These are phyloP conservation scores for Episyrphus balteatus DNA, from an alignment of 1,140 invertebrate genomes.

Conservation along the genomic window DNA sequence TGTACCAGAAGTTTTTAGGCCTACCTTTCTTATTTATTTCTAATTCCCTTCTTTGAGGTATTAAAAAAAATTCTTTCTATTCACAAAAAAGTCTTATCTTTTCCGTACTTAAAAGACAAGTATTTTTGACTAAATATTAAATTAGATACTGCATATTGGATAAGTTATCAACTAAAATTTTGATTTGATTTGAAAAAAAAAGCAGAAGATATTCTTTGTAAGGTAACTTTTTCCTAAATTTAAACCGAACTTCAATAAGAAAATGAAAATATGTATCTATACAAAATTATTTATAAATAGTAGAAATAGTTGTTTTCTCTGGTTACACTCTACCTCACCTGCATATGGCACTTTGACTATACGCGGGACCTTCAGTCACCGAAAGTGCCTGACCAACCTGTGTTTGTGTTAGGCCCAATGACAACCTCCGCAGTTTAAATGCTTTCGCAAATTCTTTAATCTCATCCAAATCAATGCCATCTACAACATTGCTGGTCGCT, in stretches of 20 bases:
- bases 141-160: too few species aligned
- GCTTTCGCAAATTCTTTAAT: slow-evolving; percentile 97
- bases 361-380: slow-evolving; percentile 91
- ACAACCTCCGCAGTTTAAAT: slow-evolving; percentile 86
- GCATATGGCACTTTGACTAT: slow-evolving; percentile 98
- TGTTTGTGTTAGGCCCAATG: slow-evolving; percentile 89
- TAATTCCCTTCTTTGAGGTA: too few species aligned
- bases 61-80: too few species aligned
- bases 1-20: too few species aligned
- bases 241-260: neutral
- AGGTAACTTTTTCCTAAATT: neutral
- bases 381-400: slow-evolving; percentile 91
- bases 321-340: slow-evolving; percentile 51
- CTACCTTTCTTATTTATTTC: too few species aligned
- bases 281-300: neutral
- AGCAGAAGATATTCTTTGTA: too few species aligned
- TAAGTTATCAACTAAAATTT: too few species aligned
- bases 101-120: too few species aligned
- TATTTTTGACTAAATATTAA: too few species aligned
- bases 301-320: neutral
- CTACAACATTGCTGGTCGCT: slow-evolving; percentile 85
- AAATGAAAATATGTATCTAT: too few species aligned
- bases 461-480: slow-evolving; percentile 93
- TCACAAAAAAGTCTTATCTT: too few species aligned
- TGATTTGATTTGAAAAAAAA: too few species aligned